Conservation (phyloP, 2,113 vertebrate species). For the Oreochromis spilurus region DNA sequence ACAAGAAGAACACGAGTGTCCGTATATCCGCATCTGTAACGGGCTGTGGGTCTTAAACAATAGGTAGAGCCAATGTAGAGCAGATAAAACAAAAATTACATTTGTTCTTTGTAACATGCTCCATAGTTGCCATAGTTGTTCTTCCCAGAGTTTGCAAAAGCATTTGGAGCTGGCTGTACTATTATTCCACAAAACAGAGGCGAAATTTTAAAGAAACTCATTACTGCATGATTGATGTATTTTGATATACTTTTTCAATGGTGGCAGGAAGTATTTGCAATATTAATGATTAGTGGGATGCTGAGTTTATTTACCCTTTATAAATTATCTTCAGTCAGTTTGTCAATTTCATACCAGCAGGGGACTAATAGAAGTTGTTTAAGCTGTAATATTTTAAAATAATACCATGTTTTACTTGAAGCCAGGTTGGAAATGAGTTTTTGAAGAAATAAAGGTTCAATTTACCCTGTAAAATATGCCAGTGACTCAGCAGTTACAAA, state of each 20-base stretch:
- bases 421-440: background rate
- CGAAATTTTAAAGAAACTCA: background rate
- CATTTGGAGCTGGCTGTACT: background rate
- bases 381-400: background rate
- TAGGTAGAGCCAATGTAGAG: background rate
- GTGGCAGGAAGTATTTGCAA: background rate
- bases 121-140: background rate
- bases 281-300: background rate
- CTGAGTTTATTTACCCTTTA: constrained; percentile 5
- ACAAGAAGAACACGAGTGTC: background rate
- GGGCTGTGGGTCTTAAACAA: background rate
- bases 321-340: background rate
- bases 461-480: background rate
- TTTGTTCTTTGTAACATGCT: background rate
- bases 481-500: background rate
- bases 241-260: background rate
- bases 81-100: background rate
- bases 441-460: background rate
- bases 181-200: background rate
- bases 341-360: background rate
- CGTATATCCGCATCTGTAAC: background rate
- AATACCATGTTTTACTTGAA: background rate
- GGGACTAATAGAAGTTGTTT: background rate
- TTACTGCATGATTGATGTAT: background rate
- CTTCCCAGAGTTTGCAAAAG: background rate